Evolutionary conservation across 1,140 invertebrate genomes (phyloP), one percentile per base, ranked within the genome.

Genomic region (Mactra quadrangularis): DNA sequence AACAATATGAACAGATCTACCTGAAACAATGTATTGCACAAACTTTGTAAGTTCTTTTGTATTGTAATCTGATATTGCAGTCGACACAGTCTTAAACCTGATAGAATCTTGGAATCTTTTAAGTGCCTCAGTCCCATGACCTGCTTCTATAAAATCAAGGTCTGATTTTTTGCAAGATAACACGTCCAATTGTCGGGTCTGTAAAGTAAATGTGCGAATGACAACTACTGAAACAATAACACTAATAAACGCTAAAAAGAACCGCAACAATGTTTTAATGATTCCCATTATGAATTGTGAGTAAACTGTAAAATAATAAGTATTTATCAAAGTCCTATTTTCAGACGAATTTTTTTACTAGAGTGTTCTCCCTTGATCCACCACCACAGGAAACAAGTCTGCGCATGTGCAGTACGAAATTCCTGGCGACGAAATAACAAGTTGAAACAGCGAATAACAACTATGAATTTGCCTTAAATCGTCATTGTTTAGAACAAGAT

Each of bases 191-290:
- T 76, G 81, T 27, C 83, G 64, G 4, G 82, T 62, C 7, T 81
- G 75, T 19, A 90, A 41, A 1, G 87, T 87, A 13, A 87, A 78
- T 33, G 90, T 91, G 35, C 90, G 55, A 17, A 89, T 79, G 7
- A 86, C 1, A 50, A 89, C 64, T 29, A 91, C 75, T 0, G 77
- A 38, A 38, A 74, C 50, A 22, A 89, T 1, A 4, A 86, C 27
- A 13, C 60, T n/a, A 22, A 78, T 11, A 0, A 87, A 0, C 0
- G 31, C 3, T 52, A 25, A 17, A 27, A 25, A 27, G 47, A 68
- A 31, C 4, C 13, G 27, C 0, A 50, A 2, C 7, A 29, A 29
- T 45, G 13, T 50, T 68, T 68, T 68, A 7, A 68, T 22, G 29
- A 52, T 68, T 41, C 22, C 41, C 64, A 68, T 68, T 27, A 50